Percentiles rank a stretch among this genome's conserved stretches.
Conservation (phyloP, 2,888 invertebrate species). For the Microlaimidae sp. region DNA sequence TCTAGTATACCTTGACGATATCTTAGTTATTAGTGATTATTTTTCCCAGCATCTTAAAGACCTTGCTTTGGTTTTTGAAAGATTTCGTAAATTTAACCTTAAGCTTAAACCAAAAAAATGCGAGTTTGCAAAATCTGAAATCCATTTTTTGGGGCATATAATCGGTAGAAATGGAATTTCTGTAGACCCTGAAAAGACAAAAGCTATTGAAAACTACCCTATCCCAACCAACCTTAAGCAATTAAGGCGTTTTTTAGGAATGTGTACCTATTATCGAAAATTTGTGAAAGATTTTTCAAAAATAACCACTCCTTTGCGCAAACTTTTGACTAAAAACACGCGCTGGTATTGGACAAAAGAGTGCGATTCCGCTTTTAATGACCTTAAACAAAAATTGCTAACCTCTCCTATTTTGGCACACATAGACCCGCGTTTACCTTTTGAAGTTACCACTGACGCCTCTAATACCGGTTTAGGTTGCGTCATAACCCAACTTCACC, state of each 20-base stretch:
- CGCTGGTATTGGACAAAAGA: no score
- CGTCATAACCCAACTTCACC: no score
- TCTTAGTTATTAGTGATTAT: background rate
- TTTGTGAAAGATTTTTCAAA: background rate
- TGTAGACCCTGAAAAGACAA: background rate
- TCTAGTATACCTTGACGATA: background rate
- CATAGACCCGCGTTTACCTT: no score
- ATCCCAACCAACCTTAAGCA: background rate
- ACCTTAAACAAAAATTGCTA: no score
- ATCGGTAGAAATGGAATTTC: background rate
- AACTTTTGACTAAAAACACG: no score
- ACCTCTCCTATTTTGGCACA: no score
- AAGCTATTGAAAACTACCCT: background rate
- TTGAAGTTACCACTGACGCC: no score
- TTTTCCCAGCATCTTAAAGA: background rate
- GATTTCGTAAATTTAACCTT: background rate
- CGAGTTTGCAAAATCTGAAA: background rate
- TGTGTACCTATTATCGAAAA: background rate
- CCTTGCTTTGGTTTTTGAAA: background rate
- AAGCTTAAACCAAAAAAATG: background rate
- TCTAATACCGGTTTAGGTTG: no score
- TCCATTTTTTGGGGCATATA: background rate
- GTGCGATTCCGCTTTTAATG: no score
- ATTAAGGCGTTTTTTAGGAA: background rate
- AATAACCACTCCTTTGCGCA: background rate